phyloP scores from a whole-genome alignment of 1,140 invertebrate species.

The Galendromus occidentalis region DNA sequence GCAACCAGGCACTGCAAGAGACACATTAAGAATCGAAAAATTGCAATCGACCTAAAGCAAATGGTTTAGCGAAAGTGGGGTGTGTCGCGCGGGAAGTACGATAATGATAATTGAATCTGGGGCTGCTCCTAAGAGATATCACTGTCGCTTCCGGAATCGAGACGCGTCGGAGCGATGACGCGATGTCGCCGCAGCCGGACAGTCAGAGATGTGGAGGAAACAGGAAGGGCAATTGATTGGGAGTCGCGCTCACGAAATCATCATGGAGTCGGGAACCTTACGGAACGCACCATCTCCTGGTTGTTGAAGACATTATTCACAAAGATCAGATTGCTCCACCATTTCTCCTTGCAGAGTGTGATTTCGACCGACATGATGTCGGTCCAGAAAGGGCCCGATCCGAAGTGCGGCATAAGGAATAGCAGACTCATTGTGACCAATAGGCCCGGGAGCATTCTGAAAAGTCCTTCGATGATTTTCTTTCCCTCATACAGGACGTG shows the following conservation, averaged over 20 bases:
- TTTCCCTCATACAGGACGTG: no score
- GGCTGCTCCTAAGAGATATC: no score
- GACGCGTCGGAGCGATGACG: no score
- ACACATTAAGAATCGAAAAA: no score
- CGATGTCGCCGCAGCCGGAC: no score
- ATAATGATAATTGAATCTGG: no score
- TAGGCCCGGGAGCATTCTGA: conserved; percentile 6
- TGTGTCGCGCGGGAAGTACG: no score
- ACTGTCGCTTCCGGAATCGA: no score
- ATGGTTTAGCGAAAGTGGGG: no score
- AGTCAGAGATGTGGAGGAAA: background rate
- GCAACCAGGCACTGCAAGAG: background rate
- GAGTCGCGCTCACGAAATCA: background rate
- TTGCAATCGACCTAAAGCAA: no score
- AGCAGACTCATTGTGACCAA: background rate
- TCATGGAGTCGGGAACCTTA: background rate
- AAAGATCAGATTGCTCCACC: conserved; percentile 32
- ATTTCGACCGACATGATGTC: conserved; percentile 11
- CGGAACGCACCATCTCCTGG: conserved; percentile 18
- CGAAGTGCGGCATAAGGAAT: conserved; percentile 18
- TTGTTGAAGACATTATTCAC: conserved; percentile 28
- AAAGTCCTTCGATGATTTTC: no score
- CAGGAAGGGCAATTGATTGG: background rate
- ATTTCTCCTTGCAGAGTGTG: conserved; percentile 25
- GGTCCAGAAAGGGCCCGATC: conserved; percentile 23